These are phyloP conservation scores for Drosophila pseudoobscura DNA, from an alignment of 1,140 invertebrate species.

Conservation along the genomic window DNA sequence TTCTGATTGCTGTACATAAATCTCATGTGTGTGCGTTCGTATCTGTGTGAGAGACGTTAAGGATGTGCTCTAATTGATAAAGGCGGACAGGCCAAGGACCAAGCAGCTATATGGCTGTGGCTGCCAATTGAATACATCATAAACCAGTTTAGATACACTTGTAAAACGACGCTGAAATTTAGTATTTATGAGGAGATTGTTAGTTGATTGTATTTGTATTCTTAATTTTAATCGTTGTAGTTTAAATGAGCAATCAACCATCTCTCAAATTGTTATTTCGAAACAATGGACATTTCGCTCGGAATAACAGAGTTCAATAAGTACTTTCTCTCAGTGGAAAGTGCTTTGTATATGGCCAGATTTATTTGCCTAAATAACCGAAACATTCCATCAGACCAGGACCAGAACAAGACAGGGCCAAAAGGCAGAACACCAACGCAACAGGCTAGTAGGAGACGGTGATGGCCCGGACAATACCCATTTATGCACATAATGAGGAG, in stretches of 20 bases:
- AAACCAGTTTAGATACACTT: slow-evolving; percentile 33
- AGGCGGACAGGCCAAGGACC: slow-evolving; percentile 19
- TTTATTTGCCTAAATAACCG: slow-evolving; percentile 61
- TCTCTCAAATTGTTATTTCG: too few relatives aligned
- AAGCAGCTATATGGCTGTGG: slow-evolving; percentile 46
- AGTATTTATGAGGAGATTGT: not conserved
- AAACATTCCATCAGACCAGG: slow-evolving; percentile 53
- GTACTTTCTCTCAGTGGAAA: slow-evolving; percentile 21
- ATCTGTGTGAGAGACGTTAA: slow-evolving; percentile 14
- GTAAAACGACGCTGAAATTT: not conserved
- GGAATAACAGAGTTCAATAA: too few relatives aligned
- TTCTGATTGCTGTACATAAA: slow-evolving; percentile 73
- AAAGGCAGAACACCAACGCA: slow-evolving; percentile 34
- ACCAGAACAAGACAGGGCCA: not conserved
- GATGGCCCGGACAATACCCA: slow-evolving; percentile 52
- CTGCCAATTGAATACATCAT: slow-evolving; percentile 69
- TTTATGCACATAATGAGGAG: slow-evolving; percentile 72
- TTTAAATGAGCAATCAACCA: too few relatives aligned
- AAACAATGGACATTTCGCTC: too few relatives aligned
- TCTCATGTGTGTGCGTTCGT: slow-evolving; percentile 39
- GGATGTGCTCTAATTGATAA: slow-evolving; percentile 71
- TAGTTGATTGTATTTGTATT: too few relatives aligned
- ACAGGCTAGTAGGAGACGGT: slow-evolving; percentile 41
- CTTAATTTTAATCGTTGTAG: too few relatives aligned
- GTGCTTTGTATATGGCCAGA: slow-evolving; percentile 27